These are phyloP conservation scores for Papilio polytes DNA, from an alignment of 1,140 invertebrate genomes.

Conservation along the genomic window DNA sequence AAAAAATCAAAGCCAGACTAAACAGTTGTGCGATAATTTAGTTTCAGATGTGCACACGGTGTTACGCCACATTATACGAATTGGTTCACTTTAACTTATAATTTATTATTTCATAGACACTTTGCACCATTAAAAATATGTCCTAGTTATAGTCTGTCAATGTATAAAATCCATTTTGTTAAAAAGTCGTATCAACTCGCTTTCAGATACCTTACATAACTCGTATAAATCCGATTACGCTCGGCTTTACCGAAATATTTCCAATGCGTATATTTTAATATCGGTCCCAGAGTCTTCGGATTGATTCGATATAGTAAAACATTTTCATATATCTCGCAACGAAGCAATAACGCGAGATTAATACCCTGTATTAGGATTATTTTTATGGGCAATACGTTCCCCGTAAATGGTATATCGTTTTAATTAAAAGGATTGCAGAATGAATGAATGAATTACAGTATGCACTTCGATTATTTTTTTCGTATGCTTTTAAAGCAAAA, in stretches of 20 bases:
- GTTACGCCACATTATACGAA: too few species aligned
- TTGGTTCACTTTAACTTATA: not conserved
- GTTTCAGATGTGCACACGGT: too few species aligned
- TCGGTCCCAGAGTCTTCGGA: constrained; percentile 44
- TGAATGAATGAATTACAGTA: too few species aligned
- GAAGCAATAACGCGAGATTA: constrained; percentile 41
- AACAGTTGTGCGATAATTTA: too few species aligned
- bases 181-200: not conserved
- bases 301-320: constrained; percentile 27
- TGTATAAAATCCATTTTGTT: not conserved
- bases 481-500: too few species aligned
- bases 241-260: constrained; percentile 23
- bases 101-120: not conserved
- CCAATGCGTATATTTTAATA: constrained; percentile 46
- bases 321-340: constrained; percentile 9
- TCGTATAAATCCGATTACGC: constrained; percentile 19
- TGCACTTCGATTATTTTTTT: not conserved
- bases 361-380: constrained; percentile 39
- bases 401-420: constrained; percentile 7
- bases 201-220: not conserved
- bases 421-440: constrained; percentile 26
- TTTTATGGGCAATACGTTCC: constrained; percentile 24
- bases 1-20: too few species aligned
- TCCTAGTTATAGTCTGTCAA: not conserved
- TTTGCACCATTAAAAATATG: not conserved